phyloP scores from a whole-genome alignment of 2,797 vertebrate genomes.

The Sebastes taczanowskii region DNA sequence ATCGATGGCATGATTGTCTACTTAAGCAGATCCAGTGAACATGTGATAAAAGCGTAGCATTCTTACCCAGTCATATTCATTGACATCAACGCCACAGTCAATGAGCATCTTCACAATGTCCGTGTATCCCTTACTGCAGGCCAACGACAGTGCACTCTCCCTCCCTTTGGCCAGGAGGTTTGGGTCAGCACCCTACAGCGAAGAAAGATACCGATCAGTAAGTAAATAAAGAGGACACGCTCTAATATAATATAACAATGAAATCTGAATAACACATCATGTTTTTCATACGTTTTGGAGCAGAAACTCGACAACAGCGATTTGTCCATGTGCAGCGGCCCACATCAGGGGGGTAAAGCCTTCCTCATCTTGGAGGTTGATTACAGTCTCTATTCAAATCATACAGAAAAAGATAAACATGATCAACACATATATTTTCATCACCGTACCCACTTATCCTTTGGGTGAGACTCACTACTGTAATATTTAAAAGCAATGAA shows the following conservation, averaged over 20 bases:
- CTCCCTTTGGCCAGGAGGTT: constrained; percentile 95
- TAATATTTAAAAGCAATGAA: not conserved
- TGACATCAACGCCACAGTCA: constrained; percentile 95
- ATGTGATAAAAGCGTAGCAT: not conserved
- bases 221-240: not conserved
- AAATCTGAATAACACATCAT: rapidly evolving
- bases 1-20: rapidly evolving
- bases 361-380: constrained; percentile 97
- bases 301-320: constrained; percentile 97
- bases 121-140: constrained; percentile 97
- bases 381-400: constrained; percentile 88
- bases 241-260: not conserved
- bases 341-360: constrained; percentile 99
- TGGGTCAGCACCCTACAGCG: constrained; percentile 90
- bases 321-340: constrained; percentile 98
- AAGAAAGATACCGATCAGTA: not conserved
- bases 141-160: constrained; percentile 94
- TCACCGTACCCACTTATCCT: not conserved
- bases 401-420: not conserved
- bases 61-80: constrained; percentile 97
- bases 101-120: constrained; percentile 99
- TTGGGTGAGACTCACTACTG: not conserved
- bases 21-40: not conserved
- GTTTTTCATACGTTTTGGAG: constrained; percentile 90
- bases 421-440: not conserved